These are phyloP conservation scores for Tretioscincus oriximinensis DNA, from an alignment of 2,113 vertebrate species.

Conservation along the genomic window DNA sequence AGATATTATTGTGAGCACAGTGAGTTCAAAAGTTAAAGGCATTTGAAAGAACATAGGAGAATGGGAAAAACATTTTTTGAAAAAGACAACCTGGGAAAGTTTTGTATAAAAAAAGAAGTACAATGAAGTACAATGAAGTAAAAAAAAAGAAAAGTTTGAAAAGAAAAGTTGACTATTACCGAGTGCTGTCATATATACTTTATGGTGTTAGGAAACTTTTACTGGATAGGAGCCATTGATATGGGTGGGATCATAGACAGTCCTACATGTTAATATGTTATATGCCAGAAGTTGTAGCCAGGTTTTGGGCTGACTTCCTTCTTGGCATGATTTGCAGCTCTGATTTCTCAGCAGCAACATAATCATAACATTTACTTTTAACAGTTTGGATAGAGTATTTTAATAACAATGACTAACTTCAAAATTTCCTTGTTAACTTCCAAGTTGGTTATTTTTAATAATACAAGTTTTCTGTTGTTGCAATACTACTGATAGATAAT, in stretches of 20 bases:
- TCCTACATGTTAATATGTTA: background rate
- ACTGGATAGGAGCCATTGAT: background rate
- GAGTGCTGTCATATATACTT: background rate
- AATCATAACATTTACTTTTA: constrained; percentile 1
- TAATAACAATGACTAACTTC: background rate
- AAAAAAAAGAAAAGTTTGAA: background rate
- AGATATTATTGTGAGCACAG: too few species aligned
- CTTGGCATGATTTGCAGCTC: background rate
- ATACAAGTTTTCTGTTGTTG: background rate
- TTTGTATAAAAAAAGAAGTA: too few species aligned
- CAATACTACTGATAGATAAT: background rate
- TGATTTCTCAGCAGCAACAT: constrained; percentile 1
- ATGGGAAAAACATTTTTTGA: too few species aligned
- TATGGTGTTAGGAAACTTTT: background rate
- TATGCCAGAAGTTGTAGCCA: background rate
- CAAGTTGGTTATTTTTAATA: constrained; percentile 5
- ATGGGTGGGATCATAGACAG: background rate
- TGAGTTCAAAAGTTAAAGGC: too few species aligned
- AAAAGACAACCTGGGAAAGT: too few species aligned
- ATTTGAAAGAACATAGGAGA: too few species aligned
- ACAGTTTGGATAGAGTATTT: background rate
- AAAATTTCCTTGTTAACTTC: background rate
- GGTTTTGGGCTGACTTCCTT: background rate
- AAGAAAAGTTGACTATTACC: background rate
- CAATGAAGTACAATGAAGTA: background rate